Evolutionary conservation across 2,113 vertebrate genomes (phyloP), one percentile per base, ranked within the genome.

Genomic region (Pygoscelis antarcticus): DNA sequence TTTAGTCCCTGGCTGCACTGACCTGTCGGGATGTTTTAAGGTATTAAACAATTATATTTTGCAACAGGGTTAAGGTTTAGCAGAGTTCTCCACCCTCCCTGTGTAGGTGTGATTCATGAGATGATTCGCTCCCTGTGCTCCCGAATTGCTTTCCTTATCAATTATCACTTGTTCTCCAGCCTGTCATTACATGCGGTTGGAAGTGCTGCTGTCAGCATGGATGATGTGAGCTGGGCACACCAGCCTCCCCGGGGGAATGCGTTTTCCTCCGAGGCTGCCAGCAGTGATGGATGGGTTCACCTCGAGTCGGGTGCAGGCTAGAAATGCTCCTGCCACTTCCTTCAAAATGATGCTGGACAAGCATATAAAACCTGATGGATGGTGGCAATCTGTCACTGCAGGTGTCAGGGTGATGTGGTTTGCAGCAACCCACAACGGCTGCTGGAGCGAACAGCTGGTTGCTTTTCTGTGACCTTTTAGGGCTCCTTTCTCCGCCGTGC

Each of bases 71-170:
- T 75, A 19, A 74, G 78, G 64, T 44, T 86, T 3, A 52, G 60
- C 34, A 13, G 44, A 55, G 18, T n/a, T 88, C 78, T 72, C n/a
- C 2, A 0, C 58, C 36, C 47, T 29, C 49, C 46, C n/a, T 64
- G 57, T 68, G 78, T 44, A 29, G 46, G 18, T 57, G 78, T 88
- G 90, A 94, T 93, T 94, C 82, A 65, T 42, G 68, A 58, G 46
- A 54, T 86, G 34, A 94, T 52, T 26, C 77, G 40, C 68, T 86
- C 26, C 49, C 36, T 17, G 40, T 34, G 60, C 76, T 86, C n/a
- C 83, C 1, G 5, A 36, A 51, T 34, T n/a, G 21, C 54, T 86
- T 55, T 64, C 68, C 62, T 74, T 74, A 74, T 62, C 93, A 77
- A 49, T 87, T 80, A 14, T 68, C 27, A 5, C 83, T 93, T 32